Conservation (phyloP, 2,113 vertebrate genomes). For the Gallinago undulata region DNA sequence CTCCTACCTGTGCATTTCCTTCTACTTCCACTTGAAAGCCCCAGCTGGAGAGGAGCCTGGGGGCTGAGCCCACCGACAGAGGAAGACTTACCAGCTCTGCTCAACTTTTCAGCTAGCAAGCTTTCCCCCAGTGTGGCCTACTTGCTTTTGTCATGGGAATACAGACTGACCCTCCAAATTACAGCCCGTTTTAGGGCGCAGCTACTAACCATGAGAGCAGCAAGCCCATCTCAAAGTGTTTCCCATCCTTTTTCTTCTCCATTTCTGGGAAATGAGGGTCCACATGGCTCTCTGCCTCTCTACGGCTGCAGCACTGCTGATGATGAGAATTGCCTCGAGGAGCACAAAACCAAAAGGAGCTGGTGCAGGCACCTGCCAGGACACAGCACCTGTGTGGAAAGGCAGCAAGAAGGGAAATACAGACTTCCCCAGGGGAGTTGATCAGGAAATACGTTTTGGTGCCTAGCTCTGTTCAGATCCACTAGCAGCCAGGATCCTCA, state of each 20-base stretch:
- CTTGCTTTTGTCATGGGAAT: background rate
- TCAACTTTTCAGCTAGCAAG: background rate
- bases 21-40: background rate
- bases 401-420: background rate
- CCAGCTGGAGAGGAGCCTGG: rapidly evolving
- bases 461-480: background rate
- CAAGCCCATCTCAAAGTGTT: background rate
- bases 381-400: background rate
- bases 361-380: background rate
- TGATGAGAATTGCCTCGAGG: background rate
- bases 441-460: background rate
- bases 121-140: background rate
- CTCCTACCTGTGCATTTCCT: background rate
- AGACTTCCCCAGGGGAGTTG: background rate
- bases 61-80: background rate
- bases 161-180: background rate
- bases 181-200: background rate
- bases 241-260: background rate
- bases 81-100: background rate
- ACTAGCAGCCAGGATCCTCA: background rate
- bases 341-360: background rate
- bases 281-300: background rate
- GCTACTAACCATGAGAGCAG: background rate
- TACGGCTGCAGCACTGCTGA: background rate
- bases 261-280: background rate